phyloP scores from a whole-genome alignment of 2,888 invertebrate species.

The Diogma glabrata region DNA sequence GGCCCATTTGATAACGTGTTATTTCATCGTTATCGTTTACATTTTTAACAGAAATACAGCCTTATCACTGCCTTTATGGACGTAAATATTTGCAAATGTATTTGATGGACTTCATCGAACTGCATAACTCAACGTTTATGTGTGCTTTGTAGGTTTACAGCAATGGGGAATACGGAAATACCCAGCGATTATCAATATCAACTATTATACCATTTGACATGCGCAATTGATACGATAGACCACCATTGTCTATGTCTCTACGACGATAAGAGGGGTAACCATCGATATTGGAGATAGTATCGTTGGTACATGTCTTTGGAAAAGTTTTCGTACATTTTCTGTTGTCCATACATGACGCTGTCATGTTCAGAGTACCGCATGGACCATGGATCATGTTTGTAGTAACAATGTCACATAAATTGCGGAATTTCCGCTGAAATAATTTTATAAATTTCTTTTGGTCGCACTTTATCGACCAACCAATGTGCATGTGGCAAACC shows the following conservation, averaged over 20 bases:
- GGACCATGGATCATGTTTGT: background rate
- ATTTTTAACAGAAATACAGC: conserved; percentile 15
- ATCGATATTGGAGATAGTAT: background rate
- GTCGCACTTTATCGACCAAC: too few relatives aligned
- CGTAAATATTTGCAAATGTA: too few relatives aligned
- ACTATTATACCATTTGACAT: conserved; percentile 6
- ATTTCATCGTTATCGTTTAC: conserved; percentile 14
- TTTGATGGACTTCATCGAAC: too few relatives aligned
- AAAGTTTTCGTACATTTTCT: background rate
- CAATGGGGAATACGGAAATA: conserved; percentile 26
- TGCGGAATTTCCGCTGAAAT: background rate
- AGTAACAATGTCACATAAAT: too few relatives aligned
- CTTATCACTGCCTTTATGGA: conserved; percentile 17
- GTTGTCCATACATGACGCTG: background rate
- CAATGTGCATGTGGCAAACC: too few relatives aligned
- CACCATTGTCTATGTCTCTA: conserved; percentile 9
- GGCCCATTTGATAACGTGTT: conserved; percentile 15
- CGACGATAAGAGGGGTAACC: too few relatives aligned
- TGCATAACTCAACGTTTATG: too few relatives aligned
- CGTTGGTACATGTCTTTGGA: too few relatives aligned
- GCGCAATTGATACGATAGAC: conserved; percentile 9
- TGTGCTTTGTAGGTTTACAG: conserved; percentile 25
- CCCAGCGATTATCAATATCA: conserved; percentile 24
- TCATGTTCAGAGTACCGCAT: background rate
- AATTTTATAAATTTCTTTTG: background rate